Conservation (phyloP, 2,888 invertebrate species). For the Diaprepes abbreviatus region DNA sequence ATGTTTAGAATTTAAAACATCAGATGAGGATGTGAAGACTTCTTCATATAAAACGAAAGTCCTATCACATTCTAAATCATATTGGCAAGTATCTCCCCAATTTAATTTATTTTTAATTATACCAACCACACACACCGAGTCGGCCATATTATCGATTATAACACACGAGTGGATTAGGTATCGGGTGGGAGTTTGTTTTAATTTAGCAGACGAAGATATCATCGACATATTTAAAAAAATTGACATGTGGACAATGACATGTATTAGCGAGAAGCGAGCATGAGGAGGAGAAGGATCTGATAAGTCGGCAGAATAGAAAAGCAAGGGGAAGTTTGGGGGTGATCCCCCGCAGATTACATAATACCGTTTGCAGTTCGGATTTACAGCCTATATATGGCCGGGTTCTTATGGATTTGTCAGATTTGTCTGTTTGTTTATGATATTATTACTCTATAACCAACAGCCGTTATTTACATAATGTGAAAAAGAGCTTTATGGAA, state of each 20-base stretch:
- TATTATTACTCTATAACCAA: conserved; percentile 57
- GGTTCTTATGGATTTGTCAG: conserved; percentile 65
- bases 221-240: conserved; percentile 48
- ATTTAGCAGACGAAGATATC: conserved; percentile 46
- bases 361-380: conserved; percentile 66
- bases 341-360: conserved; percentile 64
- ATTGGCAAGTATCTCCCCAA: no score
- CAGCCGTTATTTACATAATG: conserved; percentile 21
- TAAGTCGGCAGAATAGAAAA: conserved; percentile 37
- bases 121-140: background rate
- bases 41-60: no score
- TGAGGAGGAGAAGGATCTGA: conserved; percentile 36
- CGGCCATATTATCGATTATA: conserved; percentile 21
- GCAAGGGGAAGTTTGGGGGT: conserved; percentile 53
- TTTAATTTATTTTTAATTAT: background rate
- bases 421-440: conserved; percentile 62
- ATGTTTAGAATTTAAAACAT: no score
- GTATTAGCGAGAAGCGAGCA: conserved; percentile 53
- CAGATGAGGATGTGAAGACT: no score
- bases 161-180: conserved; percentile 15
- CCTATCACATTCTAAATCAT: no score
- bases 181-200: conserved; percentile 48
- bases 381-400: conserved; percentile 62
- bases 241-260: conserved; percentile 56
- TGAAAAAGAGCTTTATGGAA: background rate